These are phyloP conservation scores for Caenorhabditis doughertyi DNA, from an alignment of 2,888 invertebrate genomes.

Conservation along the genomic window DNA sequence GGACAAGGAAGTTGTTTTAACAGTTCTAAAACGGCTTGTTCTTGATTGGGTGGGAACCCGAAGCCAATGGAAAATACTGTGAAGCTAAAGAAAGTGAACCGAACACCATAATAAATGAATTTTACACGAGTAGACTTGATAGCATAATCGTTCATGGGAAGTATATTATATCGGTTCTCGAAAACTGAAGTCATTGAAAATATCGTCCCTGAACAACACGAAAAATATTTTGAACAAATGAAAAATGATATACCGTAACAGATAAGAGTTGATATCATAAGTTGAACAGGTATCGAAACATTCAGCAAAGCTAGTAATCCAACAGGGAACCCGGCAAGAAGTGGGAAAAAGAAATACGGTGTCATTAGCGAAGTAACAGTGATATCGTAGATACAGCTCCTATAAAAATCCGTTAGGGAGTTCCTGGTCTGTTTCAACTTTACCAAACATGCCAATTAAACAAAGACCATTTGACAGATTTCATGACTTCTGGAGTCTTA, in stretches of 20 bases:
- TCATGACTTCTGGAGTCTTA: slow-evolving; percentile 19
- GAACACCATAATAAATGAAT: slow-evolving; percentile 6
- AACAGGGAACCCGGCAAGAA: slow-evolving; percentile 19
- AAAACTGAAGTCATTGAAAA: slow-evolving; percentile 13
- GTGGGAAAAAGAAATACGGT: slow-evolving; percentile 23
- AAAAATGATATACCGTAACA: slow-evolving; percentile 12
- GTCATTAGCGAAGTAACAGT: slow-evolving; percentile 18
- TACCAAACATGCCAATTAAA: slow-evolving; percentile 30
- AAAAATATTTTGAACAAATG: too few relatives aligned
- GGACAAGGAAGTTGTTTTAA: slow-evolving; percentile 18
- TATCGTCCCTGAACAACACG: not conserved
- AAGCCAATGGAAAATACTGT: not conserved
- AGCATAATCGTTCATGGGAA: slow-evolving; percentile 11
- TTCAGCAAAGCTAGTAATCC: slow-evolving; percentile 1
- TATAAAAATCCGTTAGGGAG: not conserved
- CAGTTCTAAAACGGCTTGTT: not conserved
- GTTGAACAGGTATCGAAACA: slow-evolving; percentile 16
- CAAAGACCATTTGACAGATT: slow-evolving; percentile 28
- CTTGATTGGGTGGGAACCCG: slow-evolving; percentile 19
- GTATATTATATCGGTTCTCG: slow-evolving; percentile 24
- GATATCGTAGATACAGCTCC: slow-evolving; percentile 30
- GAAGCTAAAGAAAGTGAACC: not conserved
- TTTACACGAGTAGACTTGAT: not conserved
- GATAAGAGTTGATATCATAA: slow-evolving; percentile 3
- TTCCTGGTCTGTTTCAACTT: too few relatives aligned